Evolutionary conservation across 2,888 invertebrate genomes (phyloP), one percentile per base, ranked within the genome.

Genomic region (Latrodectus hesperus): DNA sequence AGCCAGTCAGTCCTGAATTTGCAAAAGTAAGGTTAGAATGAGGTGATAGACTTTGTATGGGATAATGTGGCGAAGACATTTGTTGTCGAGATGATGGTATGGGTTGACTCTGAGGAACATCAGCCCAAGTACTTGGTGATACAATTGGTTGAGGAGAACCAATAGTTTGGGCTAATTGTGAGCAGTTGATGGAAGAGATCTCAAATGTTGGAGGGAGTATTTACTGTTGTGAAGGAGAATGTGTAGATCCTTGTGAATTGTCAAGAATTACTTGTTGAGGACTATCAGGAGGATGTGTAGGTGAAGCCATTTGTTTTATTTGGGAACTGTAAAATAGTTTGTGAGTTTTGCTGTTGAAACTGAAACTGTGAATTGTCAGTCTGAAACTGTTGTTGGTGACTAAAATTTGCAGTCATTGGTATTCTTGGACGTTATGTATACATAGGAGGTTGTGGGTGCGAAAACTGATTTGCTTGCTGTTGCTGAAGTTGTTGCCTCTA

Each of bases 161-260:
- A 89, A 95, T 93, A 80, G 92, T 92, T 89, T 92, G 92, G 85
- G 92, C 92, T 88, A 93, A 90, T 64, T 91, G 91, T 94, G 84
- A 90, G 95, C 79, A n/a, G 83, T 87, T 9, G 89, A 96, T 74
- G 96, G 96, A 90, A 96, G 96, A 91, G 96, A 96, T 74, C 96
- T 94, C 90, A 97, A 95, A 91, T 96, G 95, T 92, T 96, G 96
- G 95, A n/a, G n/a, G n/a, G n/a, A 97, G 96, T 92, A 96, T 93
- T 90, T 93, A 92, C 90, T 92, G 92, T 55, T 90, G 96, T 94
- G 92, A 95, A 94, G 91, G 94, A 92, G 90, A 88, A 52, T 95
- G 95, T 60, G 94, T 94, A 5, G 95, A 91, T 9, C 90, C 90
- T 88, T 84, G 95, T 94, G 95, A 95, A 60, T 90, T 90, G 60